phyloP scores from a whole-genome alignment of 2,113 vertebrate species.

The Pithys albifrons region DNA sequence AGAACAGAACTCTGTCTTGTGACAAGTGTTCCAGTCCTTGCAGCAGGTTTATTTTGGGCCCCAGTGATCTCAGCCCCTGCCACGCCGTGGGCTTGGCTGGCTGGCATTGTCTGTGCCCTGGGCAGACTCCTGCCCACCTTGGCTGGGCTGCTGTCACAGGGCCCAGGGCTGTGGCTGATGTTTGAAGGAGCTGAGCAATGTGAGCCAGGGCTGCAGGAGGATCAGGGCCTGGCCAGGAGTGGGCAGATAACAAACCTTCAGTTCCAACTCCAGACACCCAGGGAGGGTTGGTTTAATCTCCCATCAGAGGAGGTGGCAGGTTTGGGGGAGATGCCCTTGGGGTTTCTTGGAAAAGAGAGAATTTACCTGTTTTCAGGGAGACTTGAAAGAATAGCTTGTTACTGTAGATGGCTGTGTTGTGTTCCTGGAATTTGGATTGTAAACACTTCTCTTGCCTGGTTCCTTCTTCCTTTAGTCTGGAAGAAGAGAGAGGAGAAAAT shows the following conservation, averaged over 20 bases:
- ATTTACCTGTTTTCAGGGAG: neutral
- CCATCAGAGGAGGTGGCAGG: neutral
- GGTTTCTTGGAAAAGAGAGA: neutral
- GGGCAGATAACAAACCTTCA: neutral
- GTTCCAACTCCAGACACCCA: neutral
- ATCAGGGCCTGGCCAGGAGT: neutral
- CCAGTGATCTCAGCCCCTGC: neutral
- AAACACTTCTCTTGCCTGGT: neutral
- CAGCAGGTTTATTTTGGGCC: slow-evolving; percentile 17
- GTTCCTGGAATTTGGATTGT: neutral
- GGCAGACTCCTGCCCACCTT: neutral
- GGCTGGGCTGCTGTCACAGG: neutral
- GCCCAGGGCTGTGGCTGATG: neutral
- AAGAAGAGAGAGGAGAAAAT: neutral
- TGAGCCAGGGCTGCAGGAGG: neutral
- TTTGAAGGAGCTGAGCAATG: fast-evolving
- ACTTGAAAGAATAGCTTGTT: neutral
- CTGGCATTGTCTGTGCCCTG: neutral
- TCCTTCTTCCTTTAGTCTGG: neutral
- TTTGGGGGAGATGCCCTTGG: neutral
- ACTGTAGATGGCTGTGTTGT: neutral
- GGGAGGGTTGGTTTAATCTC: neutral
- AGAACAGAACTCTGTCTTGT: neutral
- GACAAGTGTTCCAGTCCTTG: neutral
- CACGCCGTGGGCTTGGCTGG: neutral